These are phyloP conservation scores for Zhuqinia jingwanae DNA, from an alignment of 2,888 invertebrate species.

Conservation along the genomic window DNA sequence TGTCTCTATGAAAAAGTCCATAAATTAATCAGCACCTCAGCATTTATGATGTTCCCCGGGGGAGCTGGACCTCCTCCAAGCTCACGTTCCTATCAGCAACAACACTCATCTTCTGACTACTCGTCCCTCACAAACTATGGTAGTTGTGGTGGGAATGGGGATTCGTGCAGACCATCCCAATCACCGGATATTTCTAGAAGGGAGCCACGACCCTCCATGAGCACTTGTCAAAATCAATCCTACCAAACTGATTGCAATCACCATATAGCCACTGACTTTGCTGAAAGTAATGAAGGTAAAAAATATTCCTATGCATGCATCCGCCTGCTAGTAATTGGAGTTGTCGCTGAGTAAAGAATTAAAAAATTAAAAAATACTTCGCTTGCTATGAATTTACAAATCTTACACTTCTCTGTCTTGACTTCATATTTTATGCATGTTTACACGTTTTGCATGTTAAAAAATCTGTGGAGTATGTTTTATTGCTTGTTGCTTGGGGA, in stretches of 20 bases:
- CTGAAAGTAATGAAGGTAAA: slow-evolving; percentile 65
- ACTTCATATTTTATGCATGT: no score
- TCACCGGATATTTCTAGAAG: slow-evolving; percentile 51
- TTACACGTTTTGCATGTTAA: not conserved
- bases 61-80: slow-evolving; percentile 53
- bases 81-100: slow-evolving; percentile 50
- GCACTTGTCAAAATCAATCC: slow-evolving; percentile 40
- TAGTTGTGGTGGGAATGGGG: slow-evolving; percentile 10
- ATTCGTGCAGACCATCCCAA: slow-evolving; percentile 55
- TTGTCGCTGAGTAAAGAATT: no score
- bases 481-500: no score
- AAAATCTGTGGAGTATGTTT: no score
- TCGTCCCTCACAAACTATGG: slow-evolving; percentile 62
- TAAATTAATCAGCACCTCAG: slow-evolving; percentile 77
- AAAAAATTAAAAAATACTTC: no score
- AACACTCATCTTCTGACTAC: slow-evolving; percentile 52
- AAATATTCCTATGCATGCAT: not conserved
- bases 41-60: slow-evolving; percentile 78
- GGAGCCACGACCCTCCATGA: not conserved
- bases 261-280: slow-evolving; percentile 33
- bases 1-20: slow-evolving; percentile 70
- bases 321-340: no score
- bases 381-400: no score
- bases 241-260: slow-evolving; percentile 48
- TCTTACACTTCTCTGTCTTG: not conserved